Conservation (phyloP, 2,113 vertebrate species). For the Caranx melampygus region DNA sequence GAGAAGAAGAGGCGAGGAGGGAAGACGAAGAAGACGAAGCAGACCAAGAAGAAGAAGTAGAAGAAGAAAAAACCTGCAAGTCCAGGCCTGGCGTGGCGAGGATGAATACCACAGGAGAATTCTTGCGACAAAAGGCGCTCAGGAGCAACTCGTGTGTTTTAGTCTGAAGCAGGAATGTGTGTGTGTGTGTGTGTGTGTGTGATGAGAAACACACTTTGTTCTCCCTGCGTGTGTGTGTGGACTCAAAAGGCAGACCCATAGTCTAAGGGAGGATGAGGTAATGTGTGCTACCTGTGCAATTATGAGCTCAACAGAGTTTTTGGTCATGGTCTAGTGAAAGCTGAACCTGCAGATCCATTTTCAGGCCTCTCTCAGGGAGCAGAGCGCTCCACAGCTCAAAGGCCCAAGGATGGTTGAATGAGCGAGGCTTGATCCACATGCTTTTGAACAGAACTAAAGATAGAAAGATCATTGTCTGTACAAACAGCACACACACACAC, state of each 20-base stretch:
- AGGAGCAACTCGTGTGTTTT: conserved; percentile 56
- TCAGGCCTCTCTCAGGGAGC: conserved; percentile 31
- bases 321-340: conserved; percentile 73
- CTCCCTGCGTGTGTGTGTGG: conserved; percentile 8
- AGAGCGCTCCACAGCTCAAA: conserved; percentile 41
- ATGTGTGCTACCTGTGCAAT: conserved; percentile 73
- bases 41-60: background rate
- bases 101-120: conserved; percentile 78
- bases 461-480: conserved; percentile 63
- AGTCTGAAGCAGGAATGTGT: conserved; percentile 35
- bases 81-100: conserved; percentile 74
- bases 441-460: conserved; percentile 60
- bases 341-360: conserved; percentile 69
- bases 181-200: conserved; percentile 17
- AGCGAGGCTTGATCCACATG: conserved; percentile 48
- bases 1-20: conserved; percentile 57
- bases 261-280: conserved; percentile 59
- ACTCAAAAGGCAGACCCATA: conserved; percentile 39
- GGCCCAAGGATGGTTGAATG: conserved; percentile 49
- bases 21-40: background rate
- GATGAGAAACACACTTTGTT: conserved; percentile 21
- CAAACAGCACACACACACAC: conserved; percentile 17
- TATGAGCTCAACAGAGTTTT: conserved; percentile 73
- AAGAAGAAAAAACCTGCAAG: conserved; percentile 63
- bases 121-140: conserved; percentile 75